Percentiles rank a stretch among this genome's conserved stretches.
Conservation (phyloP, 1,140 invertebrate genomes). For the Bombus balteatus region DNA sequence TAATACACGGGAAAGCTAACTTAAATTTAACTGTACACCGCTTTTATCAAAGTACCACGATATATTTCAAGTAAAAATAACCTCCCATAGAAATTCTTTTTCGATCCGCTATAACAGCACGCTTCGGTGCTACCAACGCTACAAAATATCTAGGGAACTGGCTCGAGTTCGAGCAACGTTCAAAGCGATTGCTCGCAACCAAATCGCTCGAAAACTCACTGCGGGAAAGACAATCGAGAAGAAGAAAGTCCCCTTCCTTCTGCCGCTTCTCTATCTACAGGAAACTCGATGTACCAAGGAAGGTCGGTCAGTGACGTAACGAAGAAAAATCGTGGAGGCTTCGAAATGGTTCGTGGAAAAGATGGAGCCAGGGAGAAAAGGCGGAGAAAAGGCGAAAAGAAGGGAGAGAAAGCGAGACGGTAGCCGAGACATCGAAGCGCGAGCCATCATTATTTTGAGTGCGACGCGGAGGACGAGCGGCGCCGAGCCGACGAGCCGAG, state of each 20-base stretch:
- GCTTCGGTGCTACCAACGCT: background rate
- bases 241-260: background rate
- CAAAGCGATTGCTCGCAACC: constrained; percentile 7
- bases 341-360: constrained; percentile 29
- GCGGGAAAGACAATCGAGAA: constrained; percentile 15
- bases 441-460: constrained; percentile 66
- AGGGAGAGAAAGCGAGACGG: constrained; percentile 7
- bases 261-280: too few species aligned
- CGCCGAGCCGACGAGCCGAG: constrained; percentile 61
- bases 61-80: background rate
- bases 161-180: background rate
- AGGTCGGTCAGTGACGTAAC: constrained; percentile 53
- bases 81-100: background rate
- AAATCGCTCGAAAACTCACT: constrained; percentile 16
- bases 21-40: background rate
- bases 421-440: constrained; percentile 37
- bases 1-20: background rate
- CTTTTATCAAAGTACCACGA: too few species aligned
- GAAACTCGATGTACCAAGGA: constrained; percentile 13
- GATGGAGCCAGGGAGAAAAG: background rate
- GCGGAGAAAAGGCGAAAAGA: background rate
- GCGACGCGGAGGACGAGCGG: constrained; percentile 56
- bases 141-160: background rate
- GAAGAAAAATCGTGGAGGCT: constrained; percentile 24
- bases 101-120: background rate